A percentile compares a stretch with the other conserved stretches of the same genome.
Conservation (phyloP, 2,888 invertebrate species). For the Sinhomidia bicolor region DNA sequence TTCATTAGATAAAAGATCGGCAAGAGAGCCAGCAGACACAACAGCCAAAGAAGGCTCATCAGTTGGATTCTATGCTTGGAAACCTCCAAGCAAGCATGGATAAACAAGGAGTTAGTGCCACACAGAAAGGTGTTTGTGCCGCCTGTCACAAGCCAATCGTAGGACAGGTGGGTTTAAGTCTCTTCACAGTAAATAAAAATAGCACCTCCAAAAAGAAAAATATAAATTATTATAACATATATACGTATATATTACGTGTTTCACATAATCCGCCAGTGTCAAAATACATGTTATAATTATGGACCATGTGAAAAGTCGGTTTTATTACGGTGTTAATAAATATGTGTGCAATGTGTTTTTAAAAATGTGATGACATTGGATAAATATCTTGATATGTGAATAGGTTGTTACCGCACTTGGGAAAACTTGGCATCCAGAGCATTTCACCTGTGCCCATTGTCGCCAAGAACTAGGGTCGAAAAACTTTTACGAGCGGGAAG, state of each 20-base stretch:
- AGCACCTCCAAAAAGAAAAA: neutral
- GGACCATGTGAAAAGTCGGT: conserved; percentile 1
- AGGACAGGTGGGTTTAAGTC: conserved; percentile 87
- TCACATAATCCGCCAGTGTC: neutral
- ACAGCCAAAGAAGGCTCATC: conserved; percentile 84
- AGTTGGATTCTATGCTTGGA: conserved; percentile 95
- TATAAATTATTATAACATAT: neutral
- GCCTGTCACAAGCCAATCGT: conserved; percentile 99
- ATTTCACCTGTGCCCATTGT: conserved; percentile 99
- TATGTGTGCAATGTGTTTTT: conserved; percentile 26
- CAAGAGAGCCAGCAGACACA: conserved; percentile 79
- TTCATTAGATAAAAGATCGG: conserved; percentile 78
- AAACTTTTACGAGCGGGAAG: conserved; percentile 99
- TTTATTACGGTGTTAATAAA: conserved; percentile 6
- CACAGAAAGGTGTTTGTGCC: conserved; percentile 99
- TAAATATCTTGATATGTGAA: conserved; percentile 61
- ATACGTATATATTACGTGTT: neutral
- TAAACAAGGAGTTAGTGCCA: conserved; percentile 98
- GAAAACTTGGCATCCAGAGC: conserved; percentile 99
- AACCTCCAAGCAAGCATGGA: conserved; percentile 98
- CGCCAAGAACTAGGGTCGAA: conserved; percentile 97
- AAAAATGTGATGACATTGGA: conserved; percentile 59
- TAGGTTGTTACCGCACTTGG: conserved; percentile 97
- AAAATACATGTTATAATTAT: neutral
- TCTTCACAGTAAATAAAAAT: neutral